A percentile compares a stretch with the other conserved stretches of the same genome.
phyloP scores from a whole-genome alignment of 2,888 invertebrate species.

The Orthosia gothica region DNA sequence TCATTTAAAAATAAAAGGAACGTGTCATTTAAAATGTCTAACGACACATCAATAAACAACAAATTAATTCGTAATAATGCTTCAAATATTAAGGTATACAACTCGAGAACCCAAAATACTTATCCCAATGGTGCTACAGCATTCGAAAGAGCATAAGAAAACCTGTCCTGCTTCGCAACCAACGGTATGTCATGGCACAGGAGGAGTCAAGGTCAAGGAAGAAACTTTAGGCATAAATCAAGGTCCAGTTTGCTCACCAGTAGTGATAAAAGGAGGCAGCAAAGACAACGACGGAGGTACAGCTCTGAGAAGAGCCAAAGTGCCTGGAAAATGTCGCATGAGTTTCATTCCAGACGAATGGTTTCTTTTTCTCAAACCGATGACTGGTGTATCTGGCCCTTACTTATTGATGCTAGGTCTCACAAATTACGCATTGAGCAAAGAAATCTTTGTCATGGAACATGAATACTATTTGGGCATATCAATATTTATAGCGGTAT shows the following conservation, averaged over 20 bases:
- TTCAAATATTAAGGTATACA: conserved; percentile 56
- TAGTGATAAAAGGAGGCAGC: neutral
- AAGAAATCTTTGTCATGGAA: conserved; percentile 98
- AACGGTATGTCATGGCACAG: conserved; percentile 35
- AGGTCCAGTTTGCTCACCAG: conserved; percentile 5
- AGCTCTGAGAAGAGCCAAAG: conserved; percentile 71
- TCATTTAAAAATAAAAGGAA: neutral
- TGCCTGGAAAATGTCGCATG: conserved; percentile 90
- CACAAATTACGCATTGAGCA: conserved; percentile 96
- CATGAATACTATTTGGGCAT: conserved; percentile 97
- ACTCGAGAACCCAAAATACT: conserved; percentile 49
- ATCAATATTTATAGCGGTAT: conserved; percentile 92
- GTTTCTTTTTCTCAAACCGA: conserved; percentile 97
- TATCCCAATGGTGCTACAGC: conserved; percentile 56
- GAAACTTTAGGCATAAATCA: accelerated
- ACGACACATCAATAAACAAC: neutral
- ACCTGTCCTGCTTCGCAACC: conserved; percentile 55
- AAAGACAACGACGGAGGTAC: neutral
- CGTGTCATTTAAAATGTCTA: conserved; percentile 19
- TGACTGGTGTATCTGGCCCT: conserved; percentile 97
- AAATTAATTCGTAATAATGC: conserved; percentile 62
- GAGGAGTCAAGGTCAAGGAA: neutral
- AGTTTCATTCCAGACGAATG: conserved; percentile 89
- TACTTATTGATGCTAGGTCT: conserved; percentile 96
- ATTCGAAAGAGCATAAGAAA: conserved; percentile 57